phyloP scores from a whole-genome alignment of 2,888 invertebrate species.

The Apamea crenata region DNA sequence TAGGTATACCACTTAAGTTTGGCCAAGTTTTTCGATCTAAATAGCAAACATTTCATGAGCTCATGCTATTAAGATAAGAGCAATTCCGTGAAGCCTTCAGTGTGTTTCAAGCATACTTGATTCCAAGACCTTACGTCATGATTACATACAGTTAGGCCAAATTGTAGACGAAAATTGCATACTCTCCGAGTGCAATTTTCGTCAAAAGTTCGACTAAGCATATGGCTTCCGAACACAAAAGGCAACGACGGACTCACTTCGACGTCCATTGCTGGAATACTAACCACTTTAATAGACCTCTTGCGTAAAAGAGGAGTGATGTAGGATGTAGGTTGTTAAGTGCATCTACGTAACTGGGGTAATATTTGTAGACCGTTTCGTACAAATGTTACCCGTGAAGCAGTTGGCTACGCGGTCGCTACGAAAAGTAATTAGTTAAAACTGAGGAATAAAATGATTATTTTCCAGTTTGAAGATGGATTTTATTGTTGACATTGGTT shows the following conservation, averaged over 20 bases:
- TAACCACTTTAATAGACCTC: slow-evolving; percentile 31
- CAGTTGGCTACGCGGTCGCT: slow-evolving; percentile 15
- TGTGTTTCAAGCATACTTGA: slow-evolving; percentile 6
- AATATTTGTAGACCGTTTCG: slow-evolving; percentile 10
- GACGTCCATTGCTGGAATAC: slow-evolving; percentile 50
- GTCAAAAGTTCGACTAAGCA: slow-evolving; percentile 47
- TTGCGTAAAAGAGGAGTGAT: slow-evolving; percentile 20
- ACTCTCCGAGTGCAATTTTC: slow-evolving; percentile 50
- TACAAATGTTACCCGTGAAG: slow-evolving; percentile 16
- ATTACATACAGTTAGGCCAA: slow-evolving; percentile 39
- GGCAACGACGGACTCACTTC: slow-evolving; percentile 20
- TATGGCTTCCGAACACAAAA: slow-evolving; percentile 44
- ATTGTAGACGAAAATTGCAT: slow-evolving; percentile 51
- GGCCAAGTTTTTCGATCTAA: slow-evolving; percentile 1
- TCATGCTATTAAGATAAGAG: slow-evolving; percentile 8
- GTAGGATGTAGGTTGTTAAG: slow-evolving; percentile 14
- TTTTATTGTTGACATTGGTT: background rate
- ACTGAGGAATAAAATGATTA: background rate
- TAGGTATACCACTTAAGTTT: background rate
- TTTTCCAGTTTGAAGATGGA: background rate
- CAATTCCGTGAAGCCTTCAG: slow-evolving; percentile 19
- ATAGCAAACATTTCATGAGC: slow-evolving; percentile 10
- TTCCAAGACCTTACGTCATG: slow-evolving; percentile 36
- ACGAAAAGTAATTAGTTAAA: slow-evolving; percentile 3
- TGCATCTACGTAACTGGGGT: slow-evolving; percentile 3